Evolutionary conservation across 2,888 invertebrate species (phyloP).

Genomic region (Clepsis dumicolana): DNA sequence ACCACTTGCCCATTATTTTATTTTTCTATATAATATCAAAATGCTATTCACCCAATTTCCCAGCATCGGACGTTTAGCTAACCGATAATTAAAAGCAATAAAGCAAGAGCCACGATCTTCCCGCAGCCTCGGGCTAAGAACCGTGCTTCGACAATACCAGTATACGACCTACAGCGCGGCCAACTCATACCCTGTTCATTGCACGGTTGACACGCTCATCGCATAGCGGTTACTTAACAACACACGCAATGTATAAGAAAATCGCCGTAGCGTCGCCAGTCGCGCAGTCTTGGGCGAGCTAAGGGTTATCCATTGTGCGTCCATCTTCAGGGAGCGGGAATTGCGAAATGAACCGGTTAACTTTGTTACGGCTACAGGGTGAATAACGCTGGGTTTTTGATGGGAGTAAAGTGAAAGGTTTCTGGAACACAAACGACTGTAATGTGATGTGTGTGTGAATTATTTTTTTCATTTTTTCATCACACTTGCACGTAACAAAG

Average conservation of each 20-base stretch:
- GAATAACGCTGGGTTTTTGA: constrained; percentile 80
- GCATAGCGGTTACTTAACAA: too few relatives aligned
- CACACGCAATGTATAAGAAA: too few relatives aligned
- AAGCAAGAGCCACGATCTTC: constrained; percentile 65
- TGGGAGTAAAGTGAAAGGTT: not conserved
- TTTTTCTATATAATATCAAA: not conserved
- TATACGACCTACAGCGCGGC: too few relatives aligned
- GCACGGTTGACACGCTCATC: too few relatives aligned
- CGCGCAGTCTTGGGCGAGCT: too few relatives aligned
- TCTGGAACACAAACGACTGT: not conserved
- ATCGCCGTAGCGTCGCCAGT: too few relatives aligned
- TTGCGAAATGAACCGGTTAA: constrained; percentile 87
- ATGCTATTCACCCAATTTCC: not conserved
- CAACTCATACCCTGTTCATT: too few relatives aligned
- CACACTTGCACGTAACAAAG: too few relatives aligned
- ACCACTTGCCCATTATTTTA: not conserved
- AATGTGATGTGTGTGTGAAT: not conserved
- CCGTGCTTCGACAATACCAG: too few relatives aligned
- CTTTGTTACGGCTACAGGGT: constrained; percentile 79
- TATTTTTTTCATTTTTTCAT: too few relatives aligned
- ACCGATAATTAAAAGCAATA: constrained; percentile 66
- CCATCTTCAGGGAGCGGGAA: constrained; percentile 77
- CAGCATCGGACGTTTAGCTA: constrained; percentile 18
- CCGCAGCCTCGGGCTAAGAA: constrained; percentile 66
- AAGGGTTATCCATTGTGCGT: constrained; percentile 76